Evolutionary conservation across 2,113 vertebrate genomes (phyloP), one percentile per base, ranked within the genome.

Genomic region (Eurypyga helias): DNA sequence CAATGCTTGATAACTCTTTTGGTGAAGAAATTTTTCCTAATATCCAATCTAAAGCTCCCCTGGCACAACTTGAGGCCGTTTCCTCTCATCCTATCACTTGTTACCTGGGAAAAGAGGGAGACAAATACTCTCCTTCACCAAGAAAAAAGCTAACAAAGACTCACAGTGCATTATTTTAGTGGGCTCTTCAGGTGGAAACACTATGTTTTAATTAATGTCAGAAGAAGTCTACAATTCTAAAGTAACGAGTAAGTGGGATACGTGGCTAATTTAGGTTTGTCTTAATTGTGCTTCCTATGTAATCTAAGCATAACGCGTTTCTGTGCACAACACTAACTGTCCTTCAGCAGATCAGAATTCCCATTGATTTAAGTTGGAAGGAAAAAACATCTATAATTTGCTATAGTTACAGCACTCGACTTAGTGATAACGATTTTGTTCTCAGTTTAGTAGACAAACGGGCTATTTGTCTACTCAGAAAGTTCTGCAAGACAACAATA

Each of bases 401-500:
- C 34, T 83, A 14, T 88, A 86, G 61, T 65, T 86, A 60, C 20
- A 92, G 64, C 46, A 61, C 21, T 92, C 55, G 55, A 20, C 33
- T 89, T 79, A 78, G 26, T n/a, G 31, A 13, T 52, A 90, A 76
- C 13, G 6, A 87, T 93, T 92, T 78, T 86, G 26, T 65, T 88
- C 46, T 84, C 60, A 52, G 20, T 51, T 84, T 54, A 81, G 29
- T 38, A 80, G 64, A 75, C 48, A 87, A 52, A 84, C 13, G 38
- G 19, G 23, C 36, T 81, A 58, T 93, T 70, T 70, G n/a, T 66
- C 58, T 77, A 62, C 45, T 34, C 31, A 75, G 69, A 84, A 94
- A 75, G 70, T 90, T 94, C 67, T 88, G 45, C 23, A 77, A 83
- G 62, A 79, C 17, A 83, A 86, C 52, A 82, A 45, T 76, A 90